These are phyloP conservation scores for Cyprinodon diabolis DNA, from an alignment of 2,797 vertebrate genomes.

Conservation along the genomic window DNA sequence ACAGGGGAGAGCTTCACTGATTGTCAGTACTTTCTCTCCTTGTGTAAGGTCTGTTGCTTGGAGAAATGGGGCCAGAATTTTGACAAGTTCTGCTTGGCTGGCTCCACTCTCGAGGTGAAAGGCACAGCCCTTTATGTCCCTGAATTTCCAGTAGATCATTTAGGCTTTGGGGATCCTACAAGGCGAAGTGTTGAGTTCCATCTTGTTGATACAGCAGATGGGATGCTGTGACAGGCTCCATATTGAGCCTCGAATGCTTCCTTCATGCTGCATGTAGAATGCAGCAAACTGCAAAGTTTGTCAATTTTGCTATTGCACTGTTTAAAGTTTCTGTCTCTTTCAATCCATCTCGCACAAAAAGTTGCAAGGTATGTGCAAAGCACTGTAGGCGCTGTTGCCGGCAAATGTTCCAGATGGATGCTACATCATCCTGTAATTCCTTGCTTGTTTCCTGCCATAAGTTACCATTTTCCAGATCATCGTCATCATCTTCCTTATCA, in stretches of 20 bases:
- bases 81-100: not conserved
- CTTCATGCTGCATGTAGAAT: too few relatives aligned
- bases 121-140: not conserved
- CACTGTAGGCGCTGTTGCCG: constrained; percentile 5
- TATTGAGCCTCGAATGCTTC: not conserved
- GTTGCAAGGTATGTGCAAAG: constrained; percentile 31
- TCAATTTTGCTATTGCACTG: not conserved
- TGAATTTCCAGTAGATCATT: not conserved
- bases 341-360: constrained; percentile 23
- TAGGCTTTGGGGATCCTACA: not conserved
- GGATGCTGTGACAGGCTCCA: not conserved
- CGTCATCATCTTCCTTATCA: constrained; percentile 14
- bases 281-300: not conserved
- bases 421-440: constrained; percentile 11
- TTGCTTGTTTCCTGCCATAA: constrained; percentile 25
- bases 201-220: not conserved
- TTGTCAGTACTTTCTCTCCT: not conserved
- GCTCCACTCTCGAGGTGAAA: not conserved
- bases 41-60: not conserved
- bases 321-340: constrained; percentile 20
- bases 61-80: not conserved
- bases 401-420: not conserved
- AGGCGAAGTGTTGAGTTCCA: too few relatives aligned
- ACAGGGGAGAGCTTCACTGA: constrained; percentile 10
- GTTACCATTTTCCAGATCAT: constrained; percentile 20